These are phyloP conservation scores for Rhagonycha lutea DNA, from an alignment of 2,888 invertebrate species.

Conservation along the genomic window DNA sequence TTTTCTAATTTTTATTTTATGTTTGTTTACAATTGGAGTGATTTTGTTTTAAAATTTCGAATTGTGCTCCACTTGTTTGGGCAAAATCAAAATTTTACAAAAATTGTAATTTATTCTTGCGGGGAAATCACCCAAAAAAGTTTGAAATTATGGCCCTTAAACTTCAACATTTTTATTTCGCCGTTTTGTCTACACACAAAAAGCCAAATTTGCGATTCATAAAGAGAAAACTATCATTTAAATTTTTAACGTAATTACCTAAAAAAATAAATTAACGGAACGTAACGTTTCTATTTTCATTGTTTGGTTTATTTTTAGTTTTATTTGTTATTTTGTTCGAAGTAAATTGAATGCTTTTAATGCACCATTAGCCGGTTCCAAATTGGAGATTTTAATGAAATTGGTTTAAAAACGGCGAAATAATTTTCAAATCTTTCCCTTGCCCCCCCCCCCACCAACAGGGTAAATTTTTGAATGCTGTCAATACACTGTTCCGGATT, in stretches of 20 bases:
- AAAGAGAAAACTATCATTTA: neutral
- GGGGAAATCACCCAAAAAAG: neutral
- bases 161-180: too few relatives aligned
- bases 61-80: neutral
- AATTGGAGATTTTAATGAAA: neutral
- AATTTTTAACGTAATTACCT: neutral
- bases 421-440: neutral
- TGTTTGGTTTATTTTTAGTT: neutral
- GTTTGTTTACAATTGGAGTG: neutral
- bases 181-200: too few relatives aligned
- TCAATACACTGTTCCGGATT: too few relatives aligned
- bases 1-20: neutral
- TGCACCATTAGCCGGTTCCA: neutral
- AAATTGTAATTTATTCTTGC: neutral
- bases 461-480: too few relatives aligned
- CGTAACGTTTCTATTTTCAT: neutral
- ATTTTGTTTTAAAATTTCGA: neutral
- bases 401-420: neutral
- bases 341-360: neutral
- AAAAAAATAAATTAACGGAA: neutral
- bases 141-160: too few relatives aligned
- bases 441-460: too few relatives aligned
- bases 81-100: too few relatives aligned
- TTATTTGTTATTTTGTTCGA: neutral
- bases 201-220: neutral